phyloP scores from a whole-genome alignment of 2,797 vertebrate genomes.

The Allobates femoralis region DNA sequence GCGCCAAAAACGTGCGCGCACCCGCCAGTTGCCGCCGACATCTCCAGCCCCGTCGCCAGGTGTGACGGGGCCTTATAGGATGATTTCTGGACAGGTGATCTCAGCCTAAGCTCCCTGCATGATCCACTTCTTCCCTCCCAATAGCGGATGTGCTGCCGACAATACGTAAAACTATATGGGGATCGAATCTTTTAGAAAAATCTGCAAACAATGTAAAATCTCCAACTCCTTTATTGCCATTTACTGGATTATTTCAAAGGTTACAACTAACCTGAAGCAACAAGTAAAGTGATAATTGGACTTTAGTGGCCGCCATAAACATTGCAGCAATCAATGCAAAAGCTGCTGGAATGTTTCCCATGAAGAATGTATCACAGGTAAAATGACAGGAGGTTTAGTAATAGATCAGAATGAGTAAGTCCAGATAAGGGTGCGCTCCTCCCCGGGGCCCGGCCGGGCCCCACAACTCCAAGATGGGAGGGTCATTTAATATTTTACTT shows the following conservation, averaged over 20 bases:
- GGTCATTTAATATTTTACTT: background rate
- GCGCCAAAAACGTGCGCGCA: no score
- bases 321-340: conserved; percentile 13
- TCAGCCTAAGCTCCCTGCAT: no score
- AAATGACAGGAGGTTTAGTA: conserved; percentile 30
- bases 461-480: background rate
- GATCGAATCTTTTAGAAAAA: no score
- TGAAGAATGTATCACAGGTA: conserved; percentile 14
- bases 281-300: background rate
- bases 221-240: background rate
- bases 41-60: no score
- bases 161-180: no score
- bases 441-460: conserved; percentile 17
- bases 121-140: no score
- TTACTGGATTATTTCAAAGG: background rate
- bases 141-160: no score
- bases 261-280: background rate
- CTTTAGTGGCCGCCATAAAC: conserved; percentile 27
- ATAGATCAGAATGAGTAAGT: conserved; percentile 37
- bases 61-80: no score
- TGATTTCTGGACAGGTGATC: no score
- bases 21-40: no score
- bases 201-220: no score
- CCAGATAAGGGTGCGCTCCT: conserved; percentile 36
- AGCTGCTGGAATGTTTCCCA: background rate